Base-by-base conservation (phyloP, 2,888 invertebrate species). In the Limnephilus auricula region DNA sequence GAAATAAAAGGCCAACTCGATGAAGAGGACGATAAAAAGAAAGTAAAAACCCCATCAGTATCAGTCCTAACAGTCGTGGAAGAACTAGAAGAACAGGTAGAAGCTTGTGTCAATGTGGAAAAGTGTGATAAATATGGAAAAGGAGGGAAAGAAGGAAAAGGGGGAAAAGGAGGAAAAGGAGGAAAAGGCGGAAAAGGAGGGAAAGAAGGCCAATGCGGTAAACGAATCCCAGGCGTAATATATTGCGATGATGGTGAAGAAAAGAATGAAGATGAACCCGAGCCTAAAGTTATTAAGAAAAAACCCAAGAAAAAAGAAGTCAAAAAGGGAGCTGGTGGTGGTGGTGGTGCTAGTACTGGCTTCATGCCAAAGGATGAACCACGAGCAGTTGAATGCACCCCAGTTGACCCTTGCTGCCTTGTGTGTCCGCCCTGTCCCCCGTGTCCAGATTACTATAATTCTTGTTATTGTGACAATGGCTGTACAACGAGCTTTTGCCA, bases 1-100 rank as follows among this genome's bases (percentile, higher is more conserved):
- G 90, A 90, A 40, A 32, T 79, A 6, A 85, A 25, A 31, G 37
- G 34, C 15, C 25, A 18, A 15, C 13, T n/a, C 9, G 89, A 89
- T 30, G 90, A 90, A 6, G 82, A 90, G 3, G 83, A 90, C 10
- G 90, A 90, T 50, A 45, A 84, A 18, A 83, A 32, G 45, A 89
- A 45, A 34, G 65, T 31, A 9, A 89, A 89, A 79, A 5, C 18
- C 13, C 78, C 18, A 2, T 78, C 65, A 9, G 9, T 5, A 65
- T 65, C 65, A 9, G 1, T 50, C 18, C 25, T 65, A 65, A 65
- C 25, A 25, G 65, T 25, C 10, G 3, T 34, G 32, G 40, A 3
- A 12, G 45, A 5, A 2, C 2, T n/a, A 18, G 34, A 1, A 31
- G 80, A 31, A 40, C 12, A 32, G 30, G 80, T 15, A 6, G 31